phyloP scores from a whole-genome alignment of 2,888 invertebrate genomes.

The Pristionchus exspectatus region DNA sequence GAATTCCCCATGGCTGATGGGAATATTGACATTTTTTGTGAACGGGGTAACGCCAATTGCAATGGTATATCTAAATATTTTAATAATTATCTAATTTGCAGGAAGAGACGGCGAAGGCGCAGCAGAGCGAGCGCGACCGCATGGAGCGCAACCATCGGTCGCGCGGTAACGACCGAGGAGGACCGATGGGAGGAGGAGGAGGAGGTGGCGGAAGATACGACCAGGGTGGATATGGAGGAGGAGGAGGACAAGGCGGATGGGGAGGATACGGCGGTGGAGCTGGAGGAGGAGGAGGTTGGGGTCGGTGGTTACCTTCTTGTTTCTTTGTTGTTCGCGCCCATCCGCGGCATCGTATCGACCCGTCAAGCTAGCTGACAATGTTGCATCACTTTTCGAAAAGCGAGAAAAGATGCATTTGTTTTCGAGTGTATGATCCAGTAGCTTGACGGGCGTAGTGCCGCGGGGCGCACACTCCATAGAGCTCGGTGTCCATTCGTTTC shows the following conservation, averaged over 20 bases:
- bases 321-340: conserved; percentile 14
- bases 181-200: conserved; percentile 29
- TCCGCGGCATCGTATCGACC: too few relatives aligned
- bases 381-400: too few relatives aligned
- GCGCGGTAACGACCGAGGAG: conserved; percentile 54
- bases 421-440: too few relatives aligned
- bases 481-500: background rate
- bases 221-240: conserved; percentile 34
- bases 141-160: conserved; percentile 62
- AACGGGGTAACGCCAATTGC: too few relatives aligned
- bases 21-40: too few relatives aligned
- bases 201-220: conserved; percentile 40
- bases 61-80: too few relatives aligned
- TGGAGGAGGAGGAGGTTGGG: conserved; percentile 27
- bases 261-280: background rate
- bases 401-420: too few relatives aligned
- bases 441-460: background rate
- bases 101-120: conserved; percentile 70
- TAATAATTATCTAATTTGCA: background rate
- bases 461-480: background rate
- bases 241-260: conserved; percentile 38
- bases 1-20: too few relatives aligned
- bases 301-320: background rate
- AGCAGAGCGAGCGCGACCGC: conserved; percentile 67
- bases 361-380: too few relatives aligned